Percentiles rank a stretch among this genome's conserved stretches.
These are phyloP conservation scores for Gastracanthus pulcherrimus DNA, from an alignment of 2,888 invertebrate species.

Conservation along the genomic window DNA sequence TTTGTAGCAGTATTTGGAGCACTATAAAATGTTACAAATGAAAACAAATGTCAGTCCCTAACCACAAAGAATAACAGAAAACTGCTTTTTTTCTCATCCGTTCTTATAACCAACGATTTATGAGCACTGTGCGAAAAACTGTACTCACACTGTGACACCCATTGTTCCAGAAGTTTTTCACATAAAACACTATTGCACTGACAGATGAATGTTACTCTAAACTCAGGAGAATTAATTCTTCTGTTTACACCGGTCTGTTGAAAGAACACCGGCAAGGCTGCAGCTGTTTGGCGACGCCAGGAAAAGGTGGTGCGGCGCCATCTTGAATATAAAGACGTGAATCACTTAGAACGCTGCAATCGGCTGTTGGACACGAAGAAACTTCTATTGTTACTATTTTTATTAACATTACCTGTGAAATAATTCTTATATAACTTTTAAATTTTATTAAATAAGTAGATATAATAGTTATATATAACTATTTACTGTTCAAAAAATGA, in stretches of 20 bases:
- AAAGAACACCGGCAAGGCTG: not conserved
- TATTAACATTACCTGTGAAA: too few species aligned
- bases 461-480: too few species aligned
- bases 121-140: not conserved
- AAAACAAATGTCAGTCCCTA: not conserved
- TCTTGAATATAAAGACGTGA: not conserved
- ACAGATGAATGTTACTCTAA: not conserved
- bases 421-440: too few species aligned
- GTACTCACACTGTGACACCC: constrained; percentile 83
- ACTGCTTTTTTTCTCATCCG: not conserved
- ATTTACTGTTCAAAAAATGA: too few species aligned
- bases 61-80: not conserved
- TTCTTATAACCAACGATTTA: not conserved
- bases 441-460: too few species aligned
- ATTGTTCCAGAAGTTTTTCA: constrained; percentile 71
- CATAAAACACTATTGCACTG: not conserved
- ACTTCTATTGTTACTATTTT: too few species aligned
- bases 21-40: not conserved
- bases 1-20: not conserved
- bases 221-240: not conserved
- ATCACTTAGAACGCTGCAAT: too few species aligned
- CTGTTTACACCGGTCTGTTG: constrained; percentile 46
- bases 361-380: too few species aligned
- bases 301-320: not conserved
- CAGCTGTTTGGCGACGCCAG: not conserved